Base-by-base conservation (phyloP, 2,113 vertebrate genomes). In the Tyto alba region DNA sequence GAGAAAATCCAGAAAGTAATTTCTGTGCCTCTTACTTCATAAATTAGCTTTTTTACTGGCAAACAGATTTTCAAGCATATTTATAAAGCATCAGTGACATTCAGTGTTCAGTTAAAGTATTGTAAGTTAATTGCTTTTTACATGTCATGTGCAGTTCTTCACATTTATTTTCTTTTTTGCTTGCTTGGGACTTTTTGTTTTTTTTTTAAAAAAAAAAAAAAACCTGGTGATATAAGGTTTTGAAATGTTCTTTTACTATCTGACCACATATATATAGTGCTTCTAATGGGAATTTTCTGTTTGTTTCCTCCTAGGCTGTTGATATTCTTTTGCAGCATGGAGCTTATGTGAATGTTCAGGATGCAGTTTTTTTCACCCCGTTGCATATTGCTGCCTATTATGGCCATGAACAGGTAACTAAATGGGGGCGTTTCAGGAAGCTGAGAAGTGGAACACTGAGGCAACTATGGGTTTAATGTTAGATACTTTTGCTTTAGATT, bases 291-390 rank as follows among this genome's bases (percentile, higher is more conserved):
- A 6, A 8, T 26, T 47, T 45, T 7, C 20, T 79, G 3, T 16
- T 56, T 63, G 16, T 53, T 63, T 36, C 75, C 89, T 14, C 73
- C 56, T 62, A 99, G 99, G 98, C 98, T 38, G 98, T 98, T 23
- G 99, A 99, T 43, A 97, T 99, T 13, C 98, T 99, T 10, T 95
- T 99, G 74, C 99, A 99, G 91, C 99, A 99, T 3, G 99, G 99
- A 7, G 99, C 99, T 10, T 98, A 95, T 11, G 98, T 99, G 72
- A 99, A 99, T 2, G 98, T 99, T 55, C 99, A 99, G 95, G 99
- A 99, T 20, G 99, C 99, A 0, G 98, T 99, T 50, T 99, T 99
- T 76, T 99, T 99, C 88, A 99, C 99, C 5, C 99, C 99, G 0
- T 76, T 99, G 91, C 99, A 99, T 38, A 99, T 99, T n/a, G 98